These are phyloP conservation scores for Lepus townsendii DNA, from an alignment of 2,797 vertebrate genomes.

Conservation along the genomic window DNA sequence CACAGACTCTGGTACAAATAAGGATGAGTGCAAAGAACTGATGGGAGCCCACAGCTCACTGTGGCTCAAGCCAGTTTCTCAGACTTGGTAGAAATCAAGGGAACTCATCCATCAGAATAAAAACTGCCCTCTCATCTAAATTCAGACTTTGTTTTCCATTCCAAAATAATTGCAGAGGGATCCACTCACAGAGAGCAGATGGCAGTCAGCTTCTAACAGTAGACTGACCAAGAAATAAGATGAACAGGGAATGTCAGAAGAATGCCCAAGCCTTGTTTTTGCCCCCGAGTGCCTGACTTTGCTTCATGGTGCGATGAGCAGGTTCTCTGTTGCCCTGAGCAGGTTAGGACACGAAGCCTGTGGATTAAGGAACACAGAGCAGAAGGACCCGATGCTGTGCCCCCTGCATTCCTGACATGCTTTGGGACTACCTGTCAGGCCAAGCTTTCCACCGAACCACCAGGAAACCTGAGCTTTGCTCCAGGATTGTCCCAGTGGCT, in stretches of 20 bases:
- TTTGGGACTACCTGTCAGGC: constrained; percentile 47
- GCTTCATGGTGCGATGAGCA: constrained; percentile 19
- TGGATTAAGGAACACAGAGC: not conserved
- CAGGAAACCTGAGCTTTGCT: constrained; percentile 11
- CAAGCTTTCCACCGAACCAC: not conserved
- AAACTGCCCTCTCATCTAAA: constrained; percentile 47
- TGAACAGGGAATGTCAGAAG: not conserved
- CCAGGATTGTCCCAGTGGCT: not conserved
- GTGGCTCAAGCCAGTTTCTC: constrained; percentile 7
- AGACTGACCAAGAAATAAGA: not conserved
- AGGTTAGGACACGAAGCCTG: constrained; percentile 34
- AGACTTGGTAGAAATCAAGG: constrained; percentile 31
- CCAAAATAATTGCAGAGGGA: constrained; percentile 52
- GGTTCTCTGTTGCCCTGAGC: not conserved
- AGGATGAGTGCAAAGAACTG: not conserved
- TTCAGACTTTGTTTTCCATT: constrained; percentile 52
- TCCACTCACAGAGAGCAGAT: not conserved
- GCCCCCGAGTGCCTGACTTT: constrained; percentile 1
- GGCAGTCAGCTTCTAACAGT: not conserved
- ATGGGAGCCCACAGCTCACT: not conserved
- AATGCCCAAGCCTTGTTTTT: not conserved
- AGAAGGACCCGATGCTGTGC: not conserved
- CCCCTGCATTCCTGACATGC: constrained; percentile 61
- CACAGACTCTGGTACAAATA: constrained; percentile 23
- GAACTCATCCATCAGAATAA: constrained; percentile 20